Percentiles rank a stretch among this genome's conserved stretches.
Evolutionary conservation across 1,140 invertebrate species (phyloP).

Genomic region (Drosophila nannoptera): DNA sequence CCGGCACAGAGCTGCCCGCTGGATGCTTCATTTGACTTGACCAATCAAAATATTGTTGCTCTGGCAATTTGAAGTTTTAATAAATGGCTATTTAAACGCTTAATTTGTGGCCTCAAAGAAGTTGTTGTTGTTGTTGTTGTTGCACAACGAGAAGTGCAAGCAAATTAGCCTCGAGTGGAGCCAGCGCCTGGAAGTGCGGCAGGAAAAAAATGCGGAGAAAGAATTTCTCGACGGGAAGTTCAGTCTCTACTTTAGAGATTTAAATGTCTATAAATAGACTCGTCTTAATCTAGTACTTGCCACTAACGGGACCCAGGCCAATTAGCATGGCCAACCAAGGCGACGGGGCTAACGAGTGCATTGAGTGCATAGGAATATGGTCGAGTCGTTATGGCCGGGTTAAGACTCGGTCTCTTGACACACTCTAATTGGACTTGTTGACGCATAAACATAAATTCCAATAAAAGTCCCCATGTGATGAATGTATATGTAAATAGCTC

Average conservation of each 20-base stretch:
- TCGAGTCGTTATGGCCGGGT: neutral
- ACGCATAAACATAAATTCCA: slow-evolving; percentile 17
- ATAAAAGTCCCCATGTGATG: slow-evolving; percentile 20
- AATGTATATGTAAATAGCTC: slow-evolving; percentile 24
- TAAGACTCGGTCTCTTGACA: neutral
- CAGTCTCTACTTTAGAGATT: too few species aligned
- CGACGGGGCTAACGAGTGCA: neutral
- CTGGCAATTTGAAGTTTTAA: slow-evolving; percentile 44
- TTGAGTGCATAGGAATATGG: slow-evolving; percentile 2
- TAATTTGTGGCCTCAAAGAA: neutral
- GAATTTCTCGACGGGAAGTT: too few species aligned
- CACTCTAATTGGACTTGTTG: slow-evolving; percentile 21
- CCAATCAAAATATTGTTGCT: slow-evolving; percentile 58
- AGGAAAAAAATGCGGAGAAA: too few species aligned
- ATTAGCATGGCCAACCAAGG: slow-evolving; percentile 1
- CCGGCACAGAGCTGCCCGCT: neutral
- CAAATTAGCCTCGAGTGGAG: neutral
- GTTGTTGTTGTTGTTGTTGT: neutral
- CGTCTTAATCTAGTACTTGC: neutral
- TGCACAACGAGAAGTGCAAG: neutral
- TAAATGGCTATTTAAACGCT: slow-evolving; percentile 55
- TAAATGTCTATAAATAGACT: neutral
- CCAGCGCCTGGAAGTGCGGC: neutral
- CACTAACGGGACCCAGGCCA: neutral
- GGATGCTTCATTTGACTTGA: slow-evolving; percentile 60